A percentile compares a stretch with the other conserved stretches of the same genome.
phyloP scores from a whole-genome alignment of 2,113 vertebrate genomes.

The Caranx ignobilis region DNA sequence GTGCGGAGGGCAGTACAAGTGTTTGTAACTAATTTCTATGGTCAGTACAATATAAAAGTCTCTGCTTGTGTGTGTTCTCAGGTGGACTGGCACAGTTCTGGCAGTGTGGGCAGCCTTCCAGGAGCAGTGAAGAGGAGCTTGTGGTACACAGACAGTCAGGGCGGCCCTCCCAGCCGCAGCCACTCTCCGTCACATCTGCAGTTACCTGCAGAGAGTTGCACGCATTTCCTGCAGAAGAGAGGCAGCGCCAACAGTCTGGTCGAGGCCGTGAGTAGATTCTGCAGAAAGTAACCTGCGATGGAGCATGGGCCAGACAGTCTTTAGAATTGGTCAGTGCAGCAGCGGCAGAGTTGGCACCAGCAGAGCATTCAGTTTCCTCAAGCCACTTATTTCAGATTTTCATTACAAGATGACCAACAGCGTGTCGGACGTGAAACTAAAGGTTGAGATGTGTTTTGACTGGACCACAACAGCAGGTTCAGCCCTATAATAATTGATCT shows the following conservation, averaged over 20 bases:
- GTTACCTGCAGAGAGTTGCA: slow-evolving; percentile 86
- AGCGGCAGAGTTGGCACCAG: not conserved
- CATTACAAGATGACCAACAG: too few species aligned
- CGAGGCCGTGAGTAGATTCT: slow-evolving; percentile 87
- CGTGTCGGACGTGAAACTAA: too few species aligned
- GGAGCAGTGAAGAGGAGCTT: slow-evolving; percentile 90
- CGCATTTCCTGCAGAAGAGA: slow-evolving; percentile 90
- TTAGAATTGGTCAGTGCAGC: not conserved
- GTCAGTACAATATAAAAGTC: too few species aligned
- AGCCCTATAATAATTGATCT: too few species aligned
- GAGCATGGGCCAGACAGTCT: not conserved
- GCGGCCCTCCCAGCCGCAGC: slow-evolving; percentile 82
- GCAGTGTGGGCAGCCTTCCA: slow-evolving; percentile 89
- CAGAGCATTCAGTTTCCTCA: too few species aligned
- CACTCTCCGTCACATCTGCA: slow-evolving; percentile 90
- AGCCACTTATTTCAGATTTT: too few species aligned
- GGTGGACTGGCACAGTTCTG: slow-evolving; percentile 89
- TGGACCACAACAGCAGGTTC: too few species aligned
- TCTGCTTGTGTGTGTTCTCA: slow-evolving; percentile 56
- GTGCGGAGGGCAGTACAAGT: too few species aligned
- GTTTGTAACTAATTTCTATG: too few species aligned
- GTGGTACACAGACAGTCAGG: slow-evolving; percentile 92
- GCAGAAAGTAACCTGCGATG: too few species aligned
- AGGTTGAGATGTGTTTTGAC: too few species aligned
- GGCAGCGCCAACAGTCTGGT: slow-evolving; percentile 96